Conservation (phyloP, 2,113 vertebrate genomes). For the Mungos mungo region DNA sequence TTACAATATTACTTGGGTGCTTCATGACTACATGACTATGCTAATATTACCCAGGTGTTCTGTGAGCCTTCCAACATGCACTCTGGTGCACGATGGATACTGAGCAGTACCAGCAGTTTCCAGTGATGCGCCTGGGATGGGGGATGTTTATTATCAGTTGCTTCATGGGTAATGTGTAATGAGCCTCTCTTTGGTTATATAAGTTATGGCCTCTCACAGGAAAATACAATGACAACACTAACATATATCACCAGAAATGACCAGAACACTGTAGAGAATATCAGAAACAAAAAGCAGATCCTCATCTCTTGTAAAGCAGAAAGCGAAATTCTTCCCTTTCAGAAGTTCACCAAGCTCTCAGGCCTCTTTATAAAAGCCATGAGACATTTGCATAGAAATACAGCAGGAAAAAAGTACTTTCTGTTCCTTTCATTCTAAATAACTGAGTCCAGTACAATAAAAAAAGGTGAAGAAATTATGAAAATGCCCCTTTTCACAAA, state of each 20-base stretch:
- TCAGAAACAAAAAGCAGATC: neutral
- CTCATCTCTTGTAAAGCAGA: neutral
- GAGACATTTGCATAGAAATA: neutral
- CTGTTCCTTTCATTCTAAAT: conserved; percentile 40
- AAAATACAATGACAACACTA: neutral
- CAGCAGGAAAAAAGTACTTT: neutral
- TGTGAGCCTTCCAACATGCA: neutral
- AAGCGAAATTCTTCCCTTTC: neutral
- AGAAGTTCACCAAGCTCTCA: neutral
- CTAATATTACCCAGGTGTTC: neutral
- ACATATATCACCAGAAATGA: neutral
- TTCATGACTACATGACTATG: neutral
- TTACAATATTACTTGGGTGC: neutral
- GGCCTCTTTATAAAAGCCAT: neutral
- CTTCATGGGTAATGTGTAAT: neutral
- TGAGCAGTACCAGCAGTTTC: neutral
- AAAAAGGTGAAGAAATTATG: conserved; percentile 28
- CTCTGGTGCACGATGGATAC: neutral
- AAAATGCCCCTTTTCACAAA: conserved; percentile 17
- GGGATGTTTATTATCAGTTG: neutral
- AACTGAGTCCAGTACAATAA: neutral
- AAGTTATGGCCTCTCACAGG: neutral
- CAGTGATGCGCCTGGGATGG: neutral
- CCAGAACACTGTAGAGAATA: neutral
- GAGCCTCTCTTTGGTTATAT: neutral